Evolutionary conservation across 2,888 invertebrate species (phyloP), one percentile per base, ranked within the genome.

Genomic region (Plagodis dolabraria): DNA sequence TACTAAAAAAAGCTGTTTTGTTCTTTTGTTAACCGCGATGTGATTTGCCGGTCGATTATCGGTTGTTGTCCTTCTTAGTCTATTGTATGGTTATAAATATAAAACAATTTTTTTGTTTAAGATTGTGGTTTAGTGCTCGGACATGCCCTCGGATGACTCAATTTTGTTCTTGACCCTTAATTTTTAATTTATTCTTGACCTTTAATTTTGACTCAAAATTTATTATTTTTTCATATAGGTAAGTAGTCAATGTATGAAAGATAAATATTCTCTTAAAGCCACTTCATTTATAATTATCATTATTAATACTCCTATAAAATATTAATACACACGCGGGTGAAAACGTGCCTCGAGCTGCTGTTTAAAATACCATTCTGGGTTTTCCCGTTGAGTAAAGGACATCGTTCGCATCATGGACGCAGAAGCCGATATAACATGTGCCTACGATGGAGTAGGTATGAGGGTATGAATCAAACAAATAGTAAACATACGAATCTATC

Each of bases 331-430:
- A 53, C 54, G 60, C 52, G 63, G 52, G 35, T 34, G 36, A 47
- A 54, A 52, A 60, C 60, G 64, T 60, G 57, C 8, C 48, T 22
- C 10, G 33, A 47, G 43, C 33, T 11, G 47, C 51, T n/a, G 8
- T 45, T 42, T 36, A 35, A 33, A 12, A 36, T 49, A 33, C 33
- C 43, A 10, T 10, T 46, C 48, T 59, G 64, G 64, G 67, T 67
- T 67, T 67, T 63, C 60, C 67, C 64, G 45, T 47, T 57, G 63
- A 61, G 57, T 45, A 22, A 22, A 22, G 22, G 22, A 55, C 55
- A 61, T 63, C 51, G 59, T 47, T 48, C 53, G 40, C 8, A 36
- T 33, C 53, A 56, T 45, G 12, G 34, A 35, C 7, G 57, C 12
- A 34, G 43, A 42, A 10, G 11, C 33, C 49, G 56, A 22, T 47